Conservation (phyloP, 2,797 vertebrate species). For the Propithecus perrieri region DNA sequence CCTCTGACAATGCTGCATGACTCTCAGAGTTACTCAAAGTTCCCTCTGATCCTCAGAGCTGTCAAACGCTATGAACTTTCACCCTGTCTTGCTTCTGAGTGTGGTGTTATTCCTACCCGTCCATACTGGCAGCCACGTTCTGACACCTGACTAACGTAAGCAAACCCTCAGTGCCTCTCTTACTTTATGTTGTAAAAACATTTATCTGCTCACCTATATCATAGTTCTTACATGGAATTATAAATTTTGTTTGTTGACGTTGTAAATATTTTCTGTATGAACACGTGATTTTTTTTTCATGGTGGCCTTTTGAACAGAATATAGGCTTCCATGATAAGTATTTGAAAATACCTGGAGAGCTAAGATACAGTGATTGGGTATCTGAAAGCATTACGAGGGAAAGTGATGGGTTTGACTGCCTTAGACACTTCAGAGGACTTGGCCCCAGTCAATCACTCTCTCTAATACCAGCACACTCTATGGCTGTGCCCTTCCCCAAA, state of each 20-base stretch:
- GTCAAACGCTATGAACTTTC: background rate
- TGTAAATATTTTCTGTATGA: background rate
- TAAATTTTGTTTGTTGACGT: background rate
- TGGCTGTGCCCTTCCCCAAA: background rate
- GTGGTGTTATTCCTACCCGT: background rate
- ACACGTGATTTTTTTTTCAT: background rate
- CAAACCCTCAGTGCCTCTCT: no score
- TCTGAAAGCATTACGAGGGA: background rate
- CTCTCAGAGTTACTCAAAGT: background rate
- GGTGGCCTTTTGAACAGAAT: background rate
- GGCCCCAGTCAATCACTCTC: background rate
- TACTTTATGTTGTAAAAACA: rapidly evolving
- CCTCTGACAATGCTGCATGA: background rate
- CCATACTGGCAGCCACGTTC: background rate
- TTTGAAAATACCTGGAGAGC: background rate
- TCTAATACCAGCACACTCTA: background rate
- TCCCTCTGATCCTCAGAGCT: background rate
- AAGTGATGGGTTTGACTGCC: background rate
- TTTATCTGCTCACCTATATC: no score
- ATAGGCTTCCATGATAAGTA: background rate
- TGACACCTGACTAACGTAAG: background rate
- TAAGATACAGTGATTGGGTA: background rate
- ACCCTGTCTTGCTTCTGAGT: background rate
- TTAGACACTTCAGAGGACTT: rapidly evolving
- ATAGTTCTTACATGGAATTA: background rate